Conservation (phyloP, 2,797 vertebrate species). For the Pogonophryne albipinna region DNA sequence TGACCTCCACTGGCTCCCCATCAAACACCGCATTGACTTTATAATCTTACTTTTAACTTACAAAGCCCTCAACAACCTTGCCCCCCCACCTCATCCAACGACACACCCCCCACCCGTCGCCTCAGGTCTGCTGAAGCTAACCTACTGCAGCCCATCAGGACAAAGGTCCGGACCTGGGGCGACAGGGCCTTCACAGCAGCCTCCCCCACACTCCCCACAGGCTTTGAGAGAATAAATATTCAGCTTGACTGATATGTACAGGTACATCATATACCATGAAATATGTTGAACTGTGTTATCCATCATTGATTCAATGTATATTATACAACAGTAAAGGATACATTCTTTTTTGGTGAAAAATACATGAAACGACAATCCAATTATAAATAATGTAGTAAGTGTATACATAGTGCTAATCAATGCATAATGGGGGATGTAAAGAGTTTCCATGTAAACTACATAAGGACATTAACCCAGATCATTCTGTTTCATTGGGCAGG, state of each 20-base stretch:
- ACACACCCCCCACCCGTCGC: too few relatives aligned
- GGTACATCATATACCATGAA: not conserved
- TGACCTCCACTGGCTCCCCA: too few relatives aligned
- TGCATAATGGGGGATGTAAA: not conserved
- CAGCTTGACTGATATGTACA: too few relatives aligned
- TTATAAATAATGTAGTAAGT: not conserved
- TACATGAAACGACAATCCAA: not conserved
- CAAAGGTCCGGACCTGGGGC: too few relatives aligned
- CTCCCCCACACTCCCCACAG: too few relatives aligned
- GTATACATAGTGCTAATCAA: slow-evolving; percentile 1
- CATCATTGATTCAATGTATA: not conserved
- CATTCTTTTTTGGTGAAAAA: not conserved
- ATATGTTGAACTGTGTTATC: not conserved
- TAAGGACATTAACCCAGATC: not conserved
- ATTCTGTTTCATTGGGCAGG: not conserved
- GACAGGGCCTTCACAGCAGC: too few relatives aligned
- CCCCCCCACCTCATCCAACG: too few relatives aligned
- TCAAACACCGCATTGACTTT: too few relatives aligned
- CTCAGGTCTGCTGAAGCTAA: too few relatives aligned
- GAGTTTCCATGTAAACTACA: not conserved
- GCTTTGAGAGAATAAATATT: not conserved
- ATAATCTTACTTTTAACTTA: too few relatives aligned
- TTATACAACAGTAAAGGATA: not conserved
- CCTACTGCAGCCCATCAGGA: too few relatives aligned
- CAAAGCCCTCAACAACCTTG: too few relatives aligned